A percentile compares a stretch with the other conserved stretches of the same genome.
Conservation (phyloP, 2,113 vertebrate species). For the Brienomyrus brachyistius region DNA sequence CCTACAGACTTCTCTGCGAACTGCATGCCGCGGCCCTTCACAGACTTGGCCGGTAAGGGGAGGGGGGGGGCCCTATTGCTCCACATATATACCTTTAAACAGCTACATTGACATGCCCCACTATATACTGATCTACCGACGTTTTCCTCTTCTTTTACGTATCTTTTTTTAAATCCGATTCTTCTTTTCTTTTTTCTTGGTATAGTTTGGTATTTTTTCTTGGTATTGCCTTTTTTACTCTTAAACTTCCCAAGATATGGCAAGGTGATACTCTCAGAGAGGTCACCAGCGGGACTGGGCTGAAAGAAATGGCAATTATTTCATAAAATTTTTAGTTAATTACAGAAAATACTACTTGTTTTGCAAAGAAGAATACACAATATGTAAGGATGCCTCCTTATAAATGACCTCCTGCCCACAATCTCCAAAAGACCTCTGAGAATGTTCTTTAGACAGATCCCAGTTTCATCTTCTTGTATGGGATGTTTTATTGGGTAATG, state of each 20-base stretch:
- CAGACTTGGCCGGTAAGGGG: constrained; percentile 23
- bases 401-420: not conserved
- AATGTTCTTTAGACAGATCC: not conserved
- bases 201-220: not conserved
- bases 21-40: constrained; percentile 41
- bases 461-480: not conserved
- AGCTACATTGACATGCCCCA: constrained; percentile 13
- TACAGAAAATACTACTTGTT: not conserved
- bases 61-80: constrained; percentile 24
- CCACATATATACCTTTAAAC: constrained; percentile 9
- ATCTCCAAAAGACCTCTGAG: not conserved
- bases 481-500: not conserved
- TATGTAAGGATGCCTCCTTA: not conserved
- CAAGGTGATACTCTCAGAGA: not conserved
- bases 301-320: not conserved
- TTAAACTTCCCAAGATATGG: not conserved
- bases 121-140: not conserved
- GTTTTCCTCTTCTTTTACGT: not conserved
- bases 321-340: not conserved
- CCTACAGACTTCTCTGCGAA: constrained; percentile 24
- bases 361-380: not conserved
- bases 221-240: not conserved
- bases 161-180: not conserved
- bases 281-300: not conserved
- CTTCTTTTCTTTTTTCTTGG: not conserved